phyloP scores from a whole-genome alignment of 2,113 vertebrate genomes.

The Centropus unirufus region DNA sequence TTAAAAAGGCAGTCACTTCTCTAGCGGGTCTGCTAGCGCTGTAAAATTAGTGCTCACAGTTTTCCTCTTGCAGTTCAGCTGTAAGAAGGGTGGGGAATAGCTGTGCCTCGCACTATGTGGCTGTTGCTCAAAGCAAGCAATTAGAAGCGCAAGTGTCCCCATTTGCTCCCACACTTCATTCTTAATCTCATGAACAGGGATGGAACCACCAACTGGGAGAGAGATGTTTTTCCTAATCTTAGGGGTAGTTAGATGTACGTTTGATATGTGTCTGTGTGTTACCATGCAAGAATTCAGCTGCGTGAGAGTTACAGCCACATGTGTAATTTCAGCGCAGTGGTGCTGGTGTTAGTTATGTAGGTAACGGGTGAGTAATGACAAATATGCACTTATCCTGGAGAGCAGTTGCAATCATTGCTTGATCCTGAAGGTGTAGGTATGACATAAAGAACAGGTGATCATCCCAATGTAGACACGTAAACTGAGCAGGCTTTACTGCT shows the following conservation, averaged over 20 bases:
- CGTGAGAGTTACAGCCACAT: not conserved
- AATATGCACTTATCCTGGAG: not conserved
- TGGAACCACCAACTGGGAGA: not conserved
- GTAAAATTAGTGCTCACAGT: not conserved
- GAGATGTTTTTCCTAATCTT: not conserved
- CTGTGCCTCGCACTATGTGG: not conserved
- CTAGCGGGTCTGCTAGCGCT: not conserved
- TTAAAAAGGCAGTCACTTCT: not conserved
- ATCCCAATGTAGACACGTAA: not conserved
- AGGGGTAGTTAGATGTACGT: not conserved
- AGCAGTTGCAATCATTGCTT: not conserved
- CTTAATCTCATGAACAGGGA: constrained; percentile 19
- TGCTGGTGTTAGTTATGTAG: not conserved
- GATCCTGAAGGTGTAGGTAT: not conserved
- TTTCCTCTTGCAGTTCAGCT: constrained; percentile 15
- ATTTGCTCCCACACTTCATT: not conserved
- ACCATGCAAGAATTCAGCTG: not conserved
- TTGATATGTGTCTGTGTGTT: not conserved
- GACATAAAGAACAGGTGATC: not conserved
- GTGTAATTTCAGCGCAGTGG: not conserved
- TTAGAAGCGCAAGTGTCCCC: constrained; percentile 3
- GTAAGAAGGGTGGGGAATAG: not conserved
- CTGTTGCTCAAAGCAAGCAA: constrained; percentile 4
- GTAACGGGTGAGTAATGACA: not conserved
- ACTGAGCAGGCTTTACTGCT: not conserved